phyloP scores from a whole-genome alignment of 2,113 vertebrate species.

The Hydropotes inermis region DNA sequence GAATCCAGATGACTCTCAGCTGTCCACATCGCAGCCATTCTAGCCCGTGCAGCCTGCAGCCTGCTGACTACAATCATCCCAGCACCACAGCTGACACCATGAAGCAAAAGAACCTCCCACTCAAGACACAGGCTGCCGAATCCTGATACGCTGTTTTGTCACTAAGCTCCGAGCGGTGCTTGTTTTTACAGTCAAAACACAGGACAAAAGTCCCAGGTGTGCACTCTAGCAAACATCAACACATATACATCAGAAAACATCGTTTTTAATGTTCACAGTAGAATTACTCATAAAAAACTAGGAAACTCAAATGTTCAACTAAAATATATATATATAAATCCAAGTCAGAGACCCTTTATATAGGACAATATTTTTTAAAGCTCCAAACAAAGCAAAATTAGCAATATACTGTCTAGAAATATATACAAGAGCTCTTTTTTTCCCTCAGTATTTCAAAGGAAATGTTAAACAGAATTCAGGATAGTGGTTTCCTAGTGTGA shows the following conservation, averaged over 20 bases:
- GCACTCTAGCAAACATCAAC: background rate
- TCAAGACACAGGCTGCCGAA: background rate
- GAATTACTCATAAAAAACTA: conserved; percentile 9
- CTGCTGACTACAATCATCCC: background rate
- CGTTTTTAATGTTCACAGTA: background rate
- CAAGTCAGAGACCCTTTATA: background rate
- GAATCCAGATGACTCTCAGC: background rate
- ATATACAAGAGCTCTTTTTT: background rate
- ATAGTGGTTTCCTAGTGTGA: conserved; percentile 2
- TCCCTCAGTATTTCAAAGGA: background rate
- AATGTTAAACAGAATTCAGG: conserved; percentile 11
- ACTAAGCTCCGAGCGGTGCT: background rate
- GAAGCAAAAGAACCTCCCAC: background rate
- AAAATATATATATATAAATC: background rate
- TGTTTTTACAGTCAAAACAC: conserved; percentile 1
- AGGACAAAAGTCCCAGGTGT: background rate
- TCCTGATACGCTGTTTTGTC: background rate
- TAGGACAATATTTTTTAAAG: background rate
- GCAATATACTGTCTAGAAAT: background rate
- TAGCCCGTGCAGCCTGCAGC: background rate
- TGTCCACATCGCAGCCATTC: background rate
- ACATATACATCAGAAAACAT: background rate
- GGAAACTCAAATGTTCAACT: background rate
- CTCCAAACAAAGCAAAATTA: conserved; percentile 20
- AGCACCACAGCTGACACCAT: background rate